Base-by-base conservation (phyloP, 2,797 vertebrate species). In the Eulemur albifrons region DNA sequence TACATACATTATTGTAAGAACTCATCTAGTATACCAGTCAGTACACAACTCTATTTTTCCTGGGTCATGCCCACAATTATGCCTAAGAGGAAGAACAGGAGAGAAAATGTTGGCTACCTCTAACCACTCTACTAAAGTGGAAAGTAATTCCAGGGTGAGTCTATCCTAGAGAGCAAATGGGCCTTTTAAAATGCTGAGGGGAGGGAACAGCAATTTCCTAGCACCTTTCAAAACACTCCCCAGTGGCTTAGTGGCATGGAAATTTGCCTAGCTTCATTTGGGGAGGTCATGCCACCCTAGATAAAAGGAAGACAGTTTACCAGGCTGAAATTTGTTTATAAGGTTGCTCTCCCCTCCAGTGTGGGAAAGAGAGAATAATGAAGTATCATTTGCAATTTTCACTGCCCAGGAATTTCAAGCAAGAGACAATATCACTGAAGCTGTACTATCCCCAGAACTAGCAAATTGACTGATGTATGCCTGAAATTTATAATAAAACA, bases 101-200 rank as follows among this genome's bases (percentile, higher is more conserved):
- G 35, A 93, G 52, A 84, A 94, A 93, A 84, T 67, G 52, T 61
- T 83, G 35, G 17, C 35, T 91, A 89, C 43, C 73, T 95, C 61
- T 94, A 90, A 69, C 69, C 45, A 93, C 50, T 92, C 67, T 59
- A 75, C 61, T 76, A 96, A 93, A 90, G 75, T 93, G 27, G 84
- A 88, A 97, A 82, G 57, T 93, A 93, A 88, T 96, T 95, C 69
- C 45, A 81, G 94, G 77, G 50, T 93, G 48, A 63, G 21, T 94
- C 32, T 43, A 65, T 65, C 23, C 63, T 63, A 50, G 59, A 96
- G 40, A 96, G 88, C 45, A 75, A 97, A 96, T 57, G 7, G 50
- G 7, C 25, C 77, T 57, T 95, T 91, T 27, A 80, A 86, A 93
- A 88, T 57, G 88, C 59, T 48, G 30, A 85, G 20, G 59, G 69